These are phyloP conservation scores for Ptychadena robeensis DNA, from an alignment of 2,797 vertebrate species.

Conservation along the genomic window DNA sequence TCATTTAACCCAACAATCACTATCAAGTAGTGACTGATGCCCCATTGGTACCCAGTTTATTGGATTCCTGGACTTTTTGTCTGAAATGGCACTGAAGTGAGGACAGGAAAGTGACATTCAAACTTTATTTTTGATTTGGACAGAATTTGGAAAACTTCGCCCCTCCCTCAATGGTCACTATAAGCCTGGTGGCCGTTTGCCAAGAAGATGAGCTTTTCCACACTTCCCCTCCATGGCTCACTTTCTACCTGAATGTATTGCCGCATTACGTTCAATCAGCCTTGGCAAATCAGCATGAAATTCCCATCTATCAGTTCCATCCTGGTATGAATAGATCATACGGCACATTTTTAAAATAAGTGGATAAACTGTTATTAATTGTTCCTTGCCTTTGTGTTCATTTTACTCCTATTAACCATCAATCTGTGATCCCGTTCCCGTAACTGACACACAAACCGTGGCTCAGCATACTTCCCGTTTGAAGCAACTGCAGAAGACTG, in stretches of 20 bases:
- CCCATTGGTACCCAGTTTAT: no score
- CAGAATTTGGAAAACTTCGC: no score
- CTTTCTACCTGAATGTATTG: not conserved
- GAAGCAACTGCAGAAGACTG: constrained; percentile 3
- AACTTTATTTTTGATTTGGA: no score
- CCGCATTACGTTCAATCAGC: not conserved
- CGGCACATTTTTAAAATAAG: constrained; percentile 18
- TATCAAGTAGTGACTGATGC: no score
- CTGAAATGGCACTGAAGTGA: no score
- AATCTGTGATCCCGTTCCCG: constrained; percentile 9
- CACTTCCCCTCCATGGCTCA: no score
- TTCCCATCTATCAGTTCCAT: constrained; percentile 11
- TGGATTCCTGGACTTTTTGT: no score
- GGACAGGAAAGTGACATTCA: no score
- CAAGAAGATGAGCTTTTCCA: not conserved
- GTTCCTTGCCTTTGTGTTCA: constrained; percentile 19
- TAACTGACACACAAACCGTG: not conserved
- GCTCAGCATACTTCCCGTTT: constrained; percentile 32
- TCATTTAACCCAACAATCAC: no score
- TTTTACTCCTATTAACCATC: constrained; percentile 28
- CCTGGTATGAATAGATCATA: not conserved
- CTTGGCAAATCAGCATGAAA: not conserved
- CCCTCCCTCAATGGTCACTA: no score
- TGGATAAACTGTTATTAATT: constrained; percentile 12
- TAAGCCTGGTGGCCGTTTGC: no score